phyloP scores from a whole-genome alignment of 1,140 invertebrate genomes.

The Yoshiicerus persimilis region DNA sequence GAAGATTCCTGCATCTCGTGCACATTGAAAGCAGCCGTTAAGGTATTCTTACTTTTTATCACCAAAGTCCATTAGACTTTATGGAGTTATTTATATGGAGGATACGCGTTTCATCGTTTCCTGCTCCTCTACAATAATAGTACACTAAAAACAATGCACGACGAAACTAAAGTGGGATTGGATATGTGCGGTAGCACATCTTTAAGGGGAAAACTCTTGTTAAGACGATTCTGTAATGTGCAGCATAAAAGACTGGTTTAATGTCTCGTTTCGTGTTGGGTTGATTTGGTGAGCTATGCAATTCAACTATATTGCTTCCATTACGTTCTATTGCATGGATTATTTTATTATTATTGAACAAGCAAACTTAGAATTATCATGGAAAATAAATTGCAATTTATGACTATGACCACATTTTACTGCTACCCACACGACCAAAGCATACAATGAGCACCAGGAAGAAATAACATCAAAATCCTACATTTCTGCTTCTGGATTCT shows the following conservation, averaged over 20 bases:
- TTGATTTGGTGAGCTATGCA: not conserved
- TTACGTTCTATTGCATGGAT: not conserved
- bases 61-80: not conserved
- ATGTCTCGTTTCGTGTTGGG: not conserved
- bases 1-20: slow-evolving; percentile 45
- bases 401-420: not conserved
- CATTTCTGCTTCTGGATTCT: not conserved
- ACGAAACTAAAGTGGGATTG: no score
- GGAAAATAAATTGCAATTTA: slow-evolving; percentile 30
- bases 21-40: slow-evolving; percentile 41
- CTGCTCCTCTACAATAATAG: not conserved
- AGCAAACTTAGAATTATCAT: not conserved
- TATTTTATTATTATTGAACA: not conserved
- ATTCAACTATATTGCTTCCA: not conserved
- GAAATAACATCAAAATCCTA: not conserved
- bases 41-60: slow-evolving; percentile 33
- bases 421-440: not conserved
- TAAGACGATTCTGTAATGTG: not conserved
- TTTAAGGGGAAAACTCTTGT: not conserved
- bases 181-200: not conserved
- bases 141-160: no score
- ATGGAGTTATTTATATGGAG: not conserved
- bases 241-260: not conserved
- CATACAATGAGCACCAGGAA: not conserved
- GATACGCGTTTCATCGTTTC: not conserved